Evolutionary conservation across 2,797 vertebrate species (phyloP), one percentile per base, ranked within the genome.

Genomic region (Takifugu rubripes): DNA sequence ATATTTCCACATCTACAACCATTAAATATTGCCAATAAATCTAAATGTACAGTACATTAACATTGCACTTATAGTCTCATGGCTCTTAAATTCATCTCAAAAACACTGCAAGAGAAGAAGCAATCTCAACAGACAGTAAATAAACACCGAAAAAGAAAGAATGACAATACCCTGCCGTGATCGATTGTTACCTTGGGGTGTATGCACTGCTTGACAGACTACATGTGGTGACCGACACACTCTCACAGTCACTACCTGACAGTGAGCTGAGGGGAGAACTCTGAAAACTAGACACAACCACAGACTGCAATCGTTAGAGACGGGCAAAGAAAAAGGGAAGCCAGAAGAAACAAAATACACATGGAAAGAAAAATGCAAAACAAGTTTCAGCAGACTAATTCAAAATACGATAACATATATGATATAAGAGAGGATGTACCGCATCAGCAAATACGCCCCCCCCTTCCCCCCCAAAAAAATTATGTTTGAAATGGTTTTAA

Each of bases 181-280:
- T 53, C 43, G 44, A 66, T 54, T 25, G 59, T 95, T 95, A 96
- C 94, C 94, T 95, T 87, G 92, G 91, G 64, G 92, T 87, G 81
- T 92, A 94, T 66, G 91, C 83, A 91, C 93, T 95, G 91, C 93
- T 95, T 65, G 94, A 93, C 77, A 96, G 93, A 92, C 93, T 96
- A 93, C 93, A 96, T 79, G 94, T 93, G 87, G 94, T 95, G 88
- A 96, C 93, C 83, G 94, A 95, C 83, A 94, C 93, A 91, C 92
- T 93, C 68, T 94, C 94, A 92, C 90, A 94, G 91, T 95, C 94
- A 93, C 93, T 96, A 92, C 92, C 93, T 92, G 90, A 94, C 87
- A 91, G 87, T 88, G 93, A 95, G 90, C 92, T 94, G 90, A 92
- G 90, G 78, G 93, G 93, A 60, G 94, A 95, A 82, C 84, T 92